Evolutionary conservation across 2,797 vertebrate genomes (phyloP), one percentile per base, ranked within the genome.

Genomic region (Poeciliopsis gracilis): DNA sequence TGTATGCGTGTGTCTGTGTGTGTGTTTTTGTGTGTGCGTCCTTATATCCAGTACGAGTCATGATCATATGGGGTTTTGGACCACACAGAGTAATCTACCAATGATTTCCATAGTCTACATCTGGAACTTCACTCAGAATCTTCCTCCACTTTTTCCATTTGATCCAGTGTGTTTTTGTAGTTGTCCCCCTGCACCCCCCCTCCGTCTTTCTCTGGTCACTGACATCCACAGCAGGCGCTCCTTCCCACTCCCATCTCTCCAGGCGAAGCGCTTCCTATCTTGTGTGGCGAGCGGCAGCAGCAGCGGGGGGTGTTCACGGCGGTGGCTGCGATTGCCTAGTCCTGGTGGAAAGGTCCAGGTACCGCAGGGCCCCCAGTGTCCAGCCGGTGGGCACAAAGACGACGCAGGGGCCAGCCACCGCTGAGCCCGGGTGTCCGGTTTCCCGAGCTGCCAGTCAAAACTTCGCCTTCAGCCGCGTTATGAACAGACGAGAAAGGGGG

Each of bases 371-470:
- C 87, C 67, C 89, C 80, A 80, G 88, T 93, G 91, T 90, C 91
- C 83, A 87, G 92, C 93, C 89, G 82, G 86, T 91, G 91, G 94
- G 90, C 90, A 91, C 77, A 71, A 83, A 94, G 91, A 94, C 90
- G 85, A 88, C 92, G 86, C 91, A 93, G 88, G 67, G 87, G 88
- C 90, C 86, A 91, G 88, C 92, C 93, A 91, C 94, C 85, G 88
- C 90, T 91, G 93, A 90, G 91, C 81, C 75, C 2, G 91, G 91
- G 95, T 96, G 93, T 96, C 90, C 78, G 77, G 91, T 95, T 95
- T 92, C 94, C 89, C 82, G 69, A 87, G 86, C 93, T 94, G 95
- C 94, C 95, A 94, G 90, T 96, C 95, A 95, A 92, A 92, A 90
- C 82, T 84, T 91, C 74, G 83, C 93, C 91, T 84, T 90, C 84